Conservation (phyloP, 2,888 invertebrate species). For the Pollenia labialis region DNA sequence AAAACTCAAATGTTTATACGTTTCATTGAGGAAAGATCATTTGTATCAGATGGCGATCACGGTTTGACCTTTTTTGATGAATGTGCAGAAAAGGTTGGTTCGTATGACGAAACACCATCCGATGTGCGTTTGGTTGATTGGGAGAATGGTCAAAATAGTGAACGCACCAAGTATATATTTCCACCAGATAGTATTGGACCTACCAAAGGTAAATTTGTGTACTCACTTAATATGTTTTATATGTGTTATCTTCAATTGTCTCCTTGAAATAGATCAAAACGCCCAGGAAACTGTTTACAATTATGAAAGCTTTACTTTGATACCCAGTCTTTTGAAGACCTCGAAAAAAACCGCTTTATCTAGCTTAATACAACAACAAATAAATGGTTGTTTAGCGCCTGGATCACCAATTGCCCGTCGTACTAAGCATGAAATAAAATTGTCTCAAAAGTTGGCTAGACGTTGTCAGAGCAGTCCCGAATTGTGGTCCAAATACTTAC, state of each 20-base stretch:
- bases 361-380: conserved; percentile 81
- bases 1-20: conserved; percentile 98
- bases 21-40: conserved; percentile 99
- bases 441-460: conserved; percentile 90
- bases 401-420: conserved; percentile 96
- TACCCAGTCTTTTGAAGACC: conserved; percentile 86
- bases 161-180: conserved; percentile 96
- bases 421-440: conserved; percentile 97
- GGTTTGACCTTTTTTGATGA: conserved; percentile 98
- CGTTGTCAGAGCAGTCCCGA: conserved; percentile 89
- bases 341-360: conserved; percentile 80
- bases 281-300: conserved; percentile 82
- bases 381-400: conserved; percentile 85
- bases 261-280: conserved; percentile 72
- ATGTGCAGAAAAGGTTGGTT: conserved; percentile 92
- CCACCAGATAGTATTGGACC: conserved; percentile 90
- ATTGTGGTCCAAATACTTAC: conserved; percentile 95
- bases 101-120: conserved; percentile 85
- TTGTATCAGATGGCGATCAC: conserved; percentile 98
- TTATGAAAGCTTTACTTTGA: conserved; percentile 87
- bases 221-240: no score
- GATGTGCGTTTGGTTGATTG: conserved; percentile 91
- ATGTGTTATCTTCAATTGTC: background rate
- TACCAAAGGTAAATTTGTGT: conserved; percentile 66
- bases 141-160: conserved; percentile 91